Evolutionary conservation across 2,113 vertebrate genomes (phyloP), one percentile per base, ranked within the genome.

Genomic region (Crotalus horridus): DNA sequence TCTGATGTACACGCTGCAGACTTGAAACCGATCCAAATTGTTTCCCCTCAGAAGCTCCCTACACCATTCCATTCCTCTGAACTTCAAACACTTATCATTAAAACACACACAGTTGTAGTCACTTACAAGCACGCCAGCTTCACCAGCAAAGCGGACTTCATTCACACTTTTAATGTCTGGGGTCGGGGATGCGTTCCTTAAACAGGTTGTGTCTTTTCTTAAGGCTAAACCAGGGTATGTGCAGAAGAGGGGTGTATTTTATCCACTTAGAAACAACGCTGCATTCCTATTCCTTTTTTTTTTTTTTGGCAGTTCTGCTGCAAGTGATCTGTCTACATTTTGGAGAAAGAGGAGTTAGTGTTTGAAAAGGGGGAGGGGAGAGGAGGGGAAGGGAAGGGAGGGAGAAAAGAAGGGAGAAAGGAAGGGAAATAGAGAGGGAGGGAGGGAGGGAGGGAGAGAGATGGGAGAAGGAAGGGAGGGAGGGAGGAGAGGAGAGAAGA

Each of bases 21-120:
- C 90, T 94, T 97, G 96, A 96, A 96, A 91, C 87, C 89, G 89
- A 92, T 96, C 95, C 96, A 96, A 96, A 94, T 94, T 90, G 92
- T 94, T 96, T 96, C 93, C 46, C 56, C 95, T 94, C 93, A 96
- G 90, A 93, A 92, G 46, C 94, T 90, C 90, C 48, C 58, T 74
- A 90, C 92, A 91, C 48, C 90, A 94, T 95, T 94, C 96, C 93
- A 95, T 96, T 96, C 94, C 91, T 95, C 93, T 95, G 91, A 92
- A 87, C 95, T 96, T 96, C 95, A 96, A 97, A 96, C 94, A 59
- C 94, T 54, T 51, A 10, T 92, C 89, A 94, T 96, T 95, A 96
- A 96, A 96, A 96, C 94, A 96, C 64, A 6, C 13, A 15, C n/a
- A 94, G 88, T 93, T 95, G 90, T 90, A 94, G 20, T 87, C 81